These are phyloP conservation scores for Cheilinus undulatus DNA, from an alignment of 2,113 vertebrate genomes.

Conservation along the genomic window DNA sequence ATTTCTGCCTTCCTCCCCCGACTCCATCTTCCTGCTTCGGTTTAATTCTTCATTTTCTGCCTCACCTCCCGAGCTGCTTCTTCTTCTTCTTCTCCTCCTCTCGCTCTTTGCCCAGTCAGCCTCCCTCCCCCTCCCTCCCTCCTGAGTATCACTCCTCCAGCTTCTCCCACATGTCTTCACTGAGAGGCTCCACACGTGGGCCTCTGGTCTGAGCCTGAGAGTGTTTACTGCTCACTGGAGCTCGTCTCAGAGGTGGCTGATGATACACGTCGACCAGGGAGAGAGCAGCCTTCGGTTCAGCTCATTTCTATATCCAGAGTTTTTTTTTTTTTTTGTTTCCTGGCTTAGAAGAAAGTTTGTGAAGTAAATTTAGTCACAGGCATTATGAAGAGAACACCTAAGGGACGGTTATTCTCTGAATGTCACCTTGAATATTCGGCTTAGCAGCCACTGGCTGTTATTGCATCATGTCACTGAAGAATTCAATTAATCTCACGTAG, in stretches of 20 bases:
- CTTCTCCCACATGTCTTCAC: slow-evolving; percentile 36
- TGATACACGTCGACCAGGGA: slow-evolving; percentile 20
- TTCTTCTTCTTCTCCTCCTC: slow-evolving; percentile 21
- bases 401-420: neutral
- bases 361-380: neutral
- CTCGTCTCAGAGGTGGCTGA: slow-evolving; percentile 20
- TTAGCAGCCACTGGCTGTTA: no score
- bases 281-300: neutral
- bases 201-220: slow-evolving; percentile 27
- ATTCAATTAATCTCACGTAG: no score
- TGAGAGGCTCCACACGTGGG: slow-evolving; percentile 26
- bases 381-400: neutral
- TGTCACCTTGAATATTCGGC: neutral
- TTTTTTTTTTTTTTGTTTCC: neutral
- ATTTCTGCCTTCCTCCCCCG: slow-evolving; percentile 28
- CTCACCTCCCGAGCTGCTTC: slow-evolving; percentile 53
- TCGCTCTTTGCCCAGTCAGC: slow-evolving; percentile 51
- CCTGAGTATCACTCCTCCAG: slow-evolving; percentile 53
- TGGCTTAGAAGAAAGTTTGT: neutral
- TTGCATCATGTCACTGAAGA: no score
- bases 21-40: slow-evolving; percentile 26
- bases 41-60: slow-evolving; percentile 67
- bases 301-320: slow-evolving; percentile 8
- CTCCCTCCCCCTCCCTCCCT: slow-evolving; percentile 23
- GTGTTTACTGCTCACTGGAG: slow-evolving; percentile 47